These are phyloP conservation scores for Polymixis flavicincta DNA, from an alignment of 2,888 invertebrate genomes.

Conservation along the genomic window DNA sequence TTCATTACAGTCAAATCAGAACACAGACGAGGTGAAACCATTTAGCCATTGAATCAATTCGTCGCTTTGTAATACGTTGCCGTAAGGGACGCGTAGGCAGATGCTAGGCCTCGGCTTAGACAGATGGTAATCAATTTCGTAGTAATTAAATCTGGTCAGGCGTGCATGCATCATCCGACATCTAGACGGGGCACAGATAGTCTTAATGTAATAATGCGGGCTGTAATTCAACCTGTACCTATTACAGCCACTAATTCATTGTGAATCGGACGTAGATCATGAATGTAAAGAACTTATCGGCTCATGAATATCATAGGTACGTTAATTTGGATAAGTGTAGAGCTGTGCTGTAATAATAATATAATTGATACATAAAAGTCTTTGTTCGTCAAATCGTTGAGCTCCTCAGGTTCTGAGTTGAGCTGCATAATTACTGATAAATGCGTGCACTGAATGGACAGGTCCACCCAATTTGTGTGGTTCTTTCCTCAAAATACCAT, in stretches of 20 bases:
- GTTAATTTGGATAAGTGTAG: constrained; percentile 8
- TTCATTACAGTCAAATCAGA: constrained; percentile 34
- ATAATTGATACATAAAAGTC: background rate
- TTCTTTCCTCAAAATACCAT: no score
- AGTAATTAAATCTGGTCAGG: constrained; percentile 86
- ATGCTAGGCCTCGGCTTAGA: constrained; percentile 77
- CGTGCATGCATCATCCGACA: constrained; percentile 80
- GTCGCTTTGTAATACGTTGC: constrained; percentile 51
- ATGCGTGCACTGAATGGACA: no score
- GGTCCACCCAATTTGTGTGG: no score
- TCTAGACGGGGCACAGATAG: constrained; percentile 70
- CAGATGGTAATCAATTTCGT: constrained; percentile 84
- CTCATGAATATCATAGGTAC: constrained; percentile 4
- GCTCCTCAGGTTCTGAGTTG: no score
- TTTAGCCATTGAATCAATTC: constrained; percentile 51
- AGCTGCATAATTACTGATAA: no score
- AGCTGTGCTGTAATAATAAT: constrained; percentile 7
- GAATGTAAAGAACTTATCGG: constrained; percentile 25
- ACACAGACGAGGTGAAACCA: constrained; percentile 32
- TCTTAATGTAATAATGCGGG: constrained; percentile 79
- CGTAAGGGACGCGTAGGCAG: constrained; percentile 66
- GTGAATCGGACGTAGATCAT: constrained; percentile 13
- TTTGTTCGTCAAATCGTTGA: no score
- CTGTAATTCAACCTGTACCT: constrained; percentile 69
- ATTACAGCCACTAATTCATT: constrained; percentile 32